Conservation (phyloP, 1,140 invertebrate species). For the Anoplophora glabripennis region DNA sequence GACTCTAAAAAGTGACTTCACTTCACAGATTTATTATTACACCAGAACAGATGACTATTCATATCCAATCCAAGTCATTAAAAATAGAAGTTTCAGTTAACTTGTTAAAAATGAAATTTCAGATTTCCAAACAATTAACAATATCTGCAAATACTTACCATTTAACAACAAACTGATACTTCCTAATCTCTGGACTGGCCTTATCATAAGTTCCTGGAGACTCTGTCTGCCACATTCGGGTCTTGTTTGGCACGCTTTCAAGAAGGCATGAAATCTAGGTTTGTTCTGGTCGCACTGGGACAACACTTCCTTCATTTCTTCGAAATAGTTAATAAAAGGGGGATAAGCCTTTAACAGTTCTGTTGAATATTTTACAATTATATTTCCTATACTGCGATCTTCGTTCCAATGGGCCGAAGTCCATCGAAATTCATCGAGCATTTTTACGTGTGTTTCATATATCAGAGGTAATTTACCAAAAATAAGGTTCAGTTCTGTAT, state of each 20-base stretch:
- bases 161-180: constrained; percentile 91
- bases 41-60: too few relatives aligned
- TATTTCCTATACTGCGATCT: constrained; percentile 72
- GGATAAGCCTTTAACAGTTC: constrained; percentile 91
- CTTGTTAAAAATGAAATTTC: background rate
- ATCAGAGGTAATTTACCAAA: constrained; percentile 95
- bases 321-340: constrained; percentile 96
- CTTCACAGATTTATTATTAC: too few relatives aligned
- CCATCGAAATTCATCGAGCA: constrained; percentile 73
- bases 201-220: constrained; percentile 90
- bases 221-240: constrained; percentile 94
- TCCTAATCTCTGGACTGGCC: constrained; percentile 94
- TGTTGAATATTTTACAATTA: constrained; percentile 79
- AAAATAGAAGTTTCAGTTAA: constrained; percentile 1
- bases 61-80: too few relatives aligned
- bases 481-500: constrained; percentile 91
- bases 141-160: constrained; percentile 58
- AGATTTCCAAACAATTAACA: background rate
- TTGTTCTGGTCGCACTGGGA: constrained; percentile 85
- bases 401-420: constrained; percentile 72
- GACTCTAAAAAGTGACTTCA: too few relatives aligned
- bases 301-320: constrained; percentile 92
- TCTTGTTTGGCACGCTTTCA: constrained; percentile 91
- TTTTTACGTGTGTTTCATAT: constrained; percentile 84
- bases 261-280: constrained; percentile 94